Evolutionary conservation across 2,113 vertebrate genomes (phyloP), one percentile per base, ranked within the genome.

Genomic region (Chlamydotis undulata): DNA sequence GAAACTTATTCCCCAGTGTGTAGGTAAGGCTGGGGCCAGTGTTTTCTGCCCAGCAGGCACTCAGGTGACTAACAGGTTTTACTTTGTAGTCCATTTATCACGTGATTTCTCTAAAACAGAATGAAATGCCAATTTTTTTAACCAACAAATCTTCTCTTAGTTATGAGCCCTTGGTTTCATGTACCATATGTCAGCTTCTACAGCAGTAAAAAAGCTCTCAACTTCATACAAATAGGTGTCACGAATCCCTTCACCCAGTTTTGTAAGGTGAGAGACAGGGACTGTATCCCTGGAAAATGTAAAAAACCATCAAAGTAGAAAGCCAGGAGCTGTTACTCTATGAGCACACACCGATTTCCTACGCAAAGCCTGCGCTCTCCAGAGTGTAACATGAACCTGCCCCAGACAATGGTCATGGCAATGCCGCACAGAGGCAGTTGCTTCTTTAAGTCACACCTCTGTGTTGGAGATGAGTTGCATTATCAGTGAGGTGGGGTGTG

Each of bases 331-430:
- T 56, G 39, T 8, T 43, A 19, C 22, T 37, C 5, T 0, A 2
- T 1, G 17, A 55, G 53, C 53, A 60, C 31, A 18, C 35, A 16
- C 3, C 35, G 1, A 33, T 56, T 41, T 33, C 23, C 39, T 19
- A 4, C 0, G 0, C 25, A 47, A 64, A 73, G 45, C 35, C 57
- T 4, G 2, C 19, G n/a, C 33, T 31, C 76, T 76, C 43, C 83
- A 53, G 64, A 69, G 50, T 8, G 4, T 3, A 25, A 18, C 4
- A 0, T 0, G 33, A 55, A 50, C 37, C 19, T 63, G 39, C 23
- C 6, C 13, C 1, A 2, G 68, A 59, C 63, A 56, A 28, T 2
- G 29, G 28, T 5, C 41, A 57, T 2, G 12, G 41, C 29, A 43
- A 8, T 1, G 41, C 43, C 15, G 71, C 59, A 35, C 25, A 29